A percentile compares a stretch with the other conserved stretches of the same genome.
These are phyloP conservation scores for Drosophila jambulina DNA, from an alignment of 1,140 invertebrate species.

Conservation along the genomic window DNA sequence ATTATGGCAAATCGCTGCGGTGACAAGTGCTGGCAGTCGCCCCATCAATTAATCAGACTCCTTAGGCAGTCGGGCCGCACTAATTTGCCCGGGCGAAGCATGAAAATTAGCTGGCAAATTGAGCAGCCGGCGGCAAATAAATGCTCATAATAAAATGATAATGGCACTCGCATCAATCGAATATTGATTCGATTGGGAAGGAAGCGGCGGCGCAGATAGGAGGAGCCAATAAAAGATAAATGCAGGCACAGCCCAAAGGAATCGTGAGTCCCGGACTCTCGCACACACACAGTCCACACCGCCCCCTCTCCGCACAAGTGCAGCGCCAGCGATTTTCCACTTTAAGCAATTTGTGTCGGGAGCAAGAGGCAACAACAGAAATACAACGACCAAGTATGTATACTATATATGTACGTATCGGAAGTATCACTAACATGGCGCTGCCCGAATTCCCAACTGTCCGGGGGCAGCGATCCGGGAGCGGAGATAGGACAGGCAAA, in stretches of 20 bases:
- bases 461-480: conserved; percentile 18
- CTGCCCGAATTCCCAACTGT: conserved; percentile 31
- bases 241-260: conserved; percentile 51
- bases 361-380: conserved; percentile 48
- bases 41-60: conserved; percentile 70
- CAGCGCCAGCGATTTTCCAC: conserved; percentile 81
- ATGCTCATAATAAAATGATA: conserved; percentile 83
- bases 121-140: conserved; percentile 63
- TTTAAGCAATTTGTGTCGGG: conserved; percentile 78
- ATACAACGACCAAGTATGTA: conserved; percentile 35
- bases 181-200: conserved; percentile 79
- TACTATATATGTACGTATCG: conserved; percentile 9
- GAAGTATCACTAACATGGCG: conserved; percentile 52
- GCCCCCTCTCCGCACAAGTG: conserved; percentile 52
- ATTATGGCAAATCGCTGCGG: conserved; percentile 48
- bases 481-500: conserved; percentile 34
- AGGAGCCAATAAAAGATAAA: conserved; percentile 78
- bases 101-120: conserved; percentile 50
- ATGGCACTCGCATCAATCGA: conserved; percentile 81
- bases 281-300: neutral
- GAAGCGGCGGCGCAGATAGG: conserved; percentile 19
- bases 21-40: conserved; percentile 35
- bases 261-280: conserved; percentile 21
- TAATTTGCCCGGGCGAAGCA: conserved; percentile 59
- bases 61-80: conserved; percentile 23